Evolutionary conservation across 2,797 vertebrate species (phyloP).

Genomic region (Momotus momota): DNA sequence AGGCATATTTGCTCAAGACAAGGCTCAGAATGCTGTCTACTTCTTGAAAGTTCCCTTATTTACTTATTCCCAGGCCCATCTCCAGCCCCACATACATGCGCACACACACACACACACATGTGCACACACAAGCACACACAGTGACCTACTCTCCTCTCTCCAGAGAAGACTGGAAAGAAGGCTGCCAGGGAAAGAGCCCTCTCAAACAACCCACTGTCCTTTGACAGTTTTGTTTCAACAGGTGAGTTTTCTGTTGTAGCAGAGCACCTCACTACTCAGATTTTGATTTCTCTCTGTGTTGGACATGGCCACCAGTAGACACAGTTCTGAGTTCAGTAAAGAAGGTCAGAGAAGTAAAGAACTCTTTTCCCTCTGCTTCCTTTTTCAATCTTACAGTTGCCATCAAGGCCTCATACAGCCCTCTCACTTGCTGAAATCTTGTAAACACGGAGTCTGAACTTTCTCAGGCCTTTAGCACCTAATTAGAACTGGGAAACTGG

Average conservation of each 20-base stretch:
- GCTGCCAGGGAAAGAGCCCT: background rate
- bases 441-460: background rate
- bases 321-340: background rate
- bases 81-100: accelerated
- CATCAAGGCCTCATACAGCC: background rate
- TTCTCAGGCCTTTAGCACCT: background rate
- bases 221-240: background rate
- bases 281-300: background rate
- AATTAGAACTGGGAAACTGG: background rate
- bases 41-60: background rate
- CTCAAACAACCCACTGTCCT: background rate
- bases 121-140: background rate
- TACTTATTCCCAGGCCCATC: background rate
- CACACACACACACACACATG: background rate
- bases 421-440: background rate
- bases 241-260: background rate
- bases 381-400: background rate
- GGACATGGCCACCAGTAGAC: background rate
- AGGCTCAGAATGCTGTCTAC: background rate
- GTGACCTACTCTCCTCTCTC: background rate
- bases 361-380: background rate
- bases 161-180: background rate
- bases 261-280: background rate
- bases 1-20: background rate
- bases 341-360: background rate